A percentile compares a stretch with the other conserved stretches of the same genome.
Evolutionary conservation across 2,113 vertebrate species (phyloP).

Genomic region (Nothobranchius furzeri): DNA sequence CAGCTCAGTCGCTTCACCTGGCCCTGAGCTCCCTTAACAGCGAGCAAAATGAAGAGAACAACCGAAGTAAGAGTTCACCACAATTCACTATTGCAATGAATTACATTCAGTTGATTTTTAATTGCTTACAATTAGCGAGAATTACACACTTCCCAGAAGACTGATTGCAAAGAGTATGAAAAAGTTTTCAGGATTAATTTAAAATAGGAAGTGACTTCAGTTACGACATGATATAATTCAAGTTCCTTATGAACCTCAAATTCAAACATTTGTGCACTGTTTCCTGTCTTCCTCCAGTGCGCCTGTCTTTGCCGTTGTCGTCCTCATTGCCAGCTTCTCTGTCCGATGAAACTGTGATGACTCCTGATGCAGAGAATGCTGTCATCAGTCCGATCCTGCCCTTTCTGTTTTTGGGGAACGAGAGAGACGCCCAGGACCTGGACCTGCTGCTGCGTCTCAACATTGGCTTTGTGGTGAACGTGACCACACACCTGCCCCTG

Average conservation of each 20-base stretch:
- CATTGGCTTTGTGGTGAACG: slow-evolving; percentile 84
- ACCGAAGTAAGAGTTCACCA: slow-evolving; percentile 72
- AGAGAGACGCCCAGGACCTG: slow-evolving; percentile 84
- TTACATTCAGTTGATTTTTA: no score
- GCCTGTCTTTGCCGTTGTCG: slow-evolving; percentile 78
- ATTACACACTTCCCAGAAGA: no score
- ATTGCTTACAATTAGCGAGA: no score
- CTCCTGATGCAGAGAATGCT: slow-evolving; percentile 84
- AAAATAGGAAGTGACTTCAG: no score
- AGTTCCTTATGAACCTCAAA: background rate
- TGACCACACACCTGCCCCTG: slow-evolving; percentile 86
- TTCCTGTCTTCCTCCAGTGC: slow-evolving; percentile 53
- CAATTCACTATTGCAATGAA: background rate
- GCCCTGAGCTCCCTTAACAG: slow-evolving; percentile 80
- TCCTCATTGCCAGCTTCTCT: slow-evolving; percentile 78
- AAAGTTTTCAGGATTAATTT: no score
- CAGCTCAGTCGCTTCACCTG: slow-evolving; percentile 80
- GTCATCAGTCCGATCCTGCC: slow-evolving; percentile 85
- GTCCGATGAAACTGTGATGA: slow-evolving; percentile 79
- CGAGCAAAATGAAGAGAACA: slow-evolving; percentile 78
- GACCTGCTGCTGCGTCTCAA: slow-evolving; percentile 81
- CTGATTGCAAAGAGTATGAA: no score
- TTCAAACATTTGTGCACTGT: background rate
- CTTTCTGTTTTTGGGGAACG: slow-evolving; percentile 86
- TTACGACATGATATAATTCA: background rate